Percentiles rank a stretch among this genome's conserved stretches.
phyloP scores from a whole-genome alignment of 1,140 invertebrate genomes.

The Metopolophium dirhodum region DNA sequence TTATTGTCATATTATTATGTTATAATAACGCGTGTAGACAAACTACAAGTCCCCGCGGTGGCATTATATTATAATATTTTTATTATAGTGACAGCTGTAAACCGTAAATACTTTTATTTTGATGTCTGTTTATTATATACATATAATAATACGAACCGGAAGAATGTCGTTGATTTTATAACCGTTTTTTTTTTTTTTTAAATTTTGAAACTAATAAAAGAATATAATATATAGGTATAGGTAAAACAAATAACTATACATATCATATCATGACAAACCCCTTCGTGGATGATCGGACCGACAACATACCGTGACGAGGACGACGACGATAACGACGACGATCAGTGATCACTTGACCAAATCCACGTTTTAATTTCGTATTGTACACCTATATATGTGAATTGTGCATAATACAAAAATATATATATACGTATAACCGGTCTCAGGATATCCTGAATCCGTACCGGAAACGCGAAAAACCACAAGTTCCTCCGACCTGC shows the following conservation, averaged over 20 bases:
- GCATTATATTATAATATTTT: not conserved
- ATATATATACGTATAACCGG: not conserved
- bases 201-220: not conserved
- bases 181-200: not conserved
- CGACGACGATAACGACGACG: not conserved
- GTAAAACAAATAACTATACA: not conserved
- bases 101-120: conserved; percentile 14
- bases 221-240: not conserved
- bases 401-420: too few species aligned
- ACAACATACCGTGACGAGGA: conserved; percentile 14
- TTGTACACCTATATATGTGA: not conserved
- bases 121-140: not conserved
- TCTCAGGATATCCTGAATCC: conserved; percentile 55
- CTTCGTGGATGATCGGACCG: conserved; percentile 43
- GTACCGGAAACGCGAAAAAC: conserved; percentile 53
- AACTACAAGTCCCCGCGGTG: not conserved
- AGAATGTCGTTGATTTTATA: conserved; percentile 10
- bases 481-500: conserved; percentile 44
- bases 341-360: conserved; percentile 32
- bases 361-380: conserved; percentile 40
- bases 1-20: not conserved
- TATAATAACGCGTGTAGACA: not conserved
- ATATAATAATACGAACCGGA: not conserved
- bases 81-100: not conserved
- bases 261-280: not conserved